These are phyloP conservation scores for Unio pictorum DNA, from an alignment of 2,888 invertebrate species.

Conservation along the genomic window DNA sequence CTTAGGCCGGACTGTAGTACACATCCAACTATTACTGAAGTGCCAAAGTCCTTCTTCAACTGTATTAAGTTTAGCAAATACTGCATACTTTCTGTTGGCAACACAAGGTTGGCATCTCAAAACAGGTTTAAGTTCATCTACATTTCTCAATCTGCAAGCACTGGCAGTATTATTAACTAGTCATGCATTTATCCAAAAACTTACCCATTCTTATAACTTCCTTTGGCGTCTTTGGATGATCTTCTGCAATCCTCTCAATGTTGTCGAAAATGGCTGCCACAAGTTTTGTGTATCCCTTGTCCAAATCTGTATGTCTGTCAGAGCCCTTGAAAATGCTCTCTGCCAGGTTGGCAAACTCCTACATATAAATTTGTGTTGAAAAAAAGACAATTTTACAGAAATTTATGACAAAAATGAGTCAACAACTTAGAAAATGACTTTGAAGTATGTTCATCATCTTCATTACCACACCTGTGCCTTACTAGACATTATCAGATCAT, in stretches of 20 bases:
- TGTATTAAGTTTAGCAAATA: too few species aligned
- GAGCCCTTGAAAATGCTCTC: slow-evolving; percentile 90
- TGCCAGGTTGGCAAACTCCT: slow-evolving; percentile 87
- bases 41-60: too few species aligned
- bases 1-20: too few species aligned
- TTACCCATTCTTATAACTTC: slow-evolving; percentile 91
- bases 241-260: slow-evolving; percentile 83
- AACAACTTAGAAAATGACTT: not conserved
- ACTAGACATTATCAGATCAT: not conserved
- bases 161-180: not conserved
- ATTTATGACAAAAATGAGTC: not conserved
- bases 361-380: slow-evolving; percentile 1
- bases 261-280: slow-evolving; percentile 89
- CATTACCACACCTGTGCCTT: not conserved
- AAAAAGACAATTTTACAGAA: not conserved
- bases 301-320: slow-evolving; percentile 77
- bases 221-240: slow-evolving; percentile 92
- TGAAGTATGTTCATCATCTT: not conserved
- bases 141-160: too few species aligned
- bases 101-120: too few species aligned
- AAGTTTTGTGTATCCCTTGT: slow-evolving; percentile 67
- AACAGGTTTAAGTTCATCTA: too few species aligned
- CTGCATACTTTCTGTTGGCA: too few species aligned
- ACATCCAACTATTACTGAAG: too few species aligned
- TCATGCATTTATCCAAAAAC: not conserved